Base-by-base conservation (phyloP, 2,888 invertebrate genomes). In the Melanostoma mellinum region DNA sequence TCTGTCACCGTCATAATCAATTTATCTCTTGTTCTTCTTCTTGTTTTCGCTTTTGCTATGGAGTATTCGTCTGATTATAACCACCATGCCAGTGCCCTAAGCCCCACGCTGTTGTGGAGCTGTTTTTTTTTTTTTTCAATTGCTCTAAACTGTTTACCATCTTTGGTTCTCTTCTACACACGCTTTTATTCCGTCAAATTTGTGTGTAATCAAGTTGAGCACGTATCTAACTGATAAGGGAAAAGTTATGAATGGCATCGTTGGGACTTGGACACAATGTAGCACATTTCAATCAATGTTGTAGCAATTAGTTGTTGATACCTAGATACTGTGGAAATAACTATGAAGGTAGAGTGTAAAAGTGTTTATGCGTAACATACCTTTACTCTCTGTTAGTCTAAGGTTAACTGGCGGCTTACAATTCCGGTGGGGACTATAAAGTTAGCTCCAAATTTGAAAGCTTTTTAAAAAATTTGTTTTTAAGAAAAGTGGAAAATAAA, bases 1-100 rank as follows among this genome's bases (percentile, higher is more conserved):
- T 68, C 33, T 73, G 50, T 73, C 81, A 61, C 50, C 71, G 63
- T 52, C 58, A 68, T 82, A 82, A 82, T 73, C 78, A 78, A 82
- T 69, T 82, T 77, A 82, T 78, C 69, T 74, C 60, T 40, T 71
- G 40, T 9, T 53, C 55, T 61, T 20, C 50, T 42, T 56, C 4
- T 55, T 40, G 6, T 32, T 32, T 56, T 69, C 69, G 40, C 33
- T 75, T 68, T 79, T 71, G 38, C n/a, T 65, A 36, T 56, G 35
- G 72, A 61, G 76, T n/a, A 30, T 8, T 32, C 33, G 46, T 55
- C 30, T 5, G 42, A n/a, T 42, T 42, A 6, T 10, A 33, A n/a
- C 9, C 63, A 20, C 35, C 53, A 42, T 58, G 20, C 52, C 55
- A 63, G 53, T 36, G 20, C 20, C 20, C 20, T 20, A 20, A 20